phyloP scores from a whole-genome alignment of 2,797 vertebrate species.

The Lycodopsis pacificus region DNA sequence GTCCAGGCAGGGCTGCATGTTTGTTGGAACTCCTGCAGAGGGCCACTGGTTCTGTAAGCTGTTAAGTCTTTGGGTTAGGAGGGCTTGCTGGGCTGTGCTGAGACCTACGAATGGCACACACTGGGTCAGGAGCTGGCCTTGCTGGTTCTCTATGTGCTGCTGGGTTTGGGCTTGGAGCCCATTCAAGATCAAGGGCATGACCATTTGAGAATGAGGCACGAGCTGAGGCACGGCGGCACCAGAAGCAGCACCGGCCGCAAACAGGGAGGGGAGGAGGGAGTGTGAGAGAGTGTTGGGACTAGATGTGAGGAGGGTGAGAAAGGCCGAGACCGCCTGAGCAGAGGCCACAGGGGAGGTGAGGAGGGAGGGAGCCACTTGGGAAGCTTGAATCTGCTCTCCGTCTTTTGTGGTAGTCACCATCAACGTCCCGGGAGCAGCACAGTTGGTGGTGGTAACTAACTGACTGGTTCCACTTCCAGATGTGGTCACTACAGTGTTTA shows the following conservation, averaged over 20 bases:
- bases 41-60: slow-evolving; percentile 86
- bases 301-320: slow-evolving; percentile 87
- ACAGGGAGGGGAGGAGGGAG: slow-evolving; percentile 83
- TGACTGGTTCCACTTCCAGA: slow-evolving; percentile 72
- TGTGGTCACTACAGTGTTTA: slow-evolving; percentile 66
- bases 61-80: slow-evolving; percentile 86
- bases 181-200: slow-evolving; percentile 87
- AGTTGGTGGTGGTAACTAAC: slow-evolving; percentile 73
- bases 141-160: slow-evolving; percentile 81
- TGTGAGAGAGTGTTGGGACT: slow-evolving; percentile 81
- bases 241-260: slow-evolving; percentile 75
- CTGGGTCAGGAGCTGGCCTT: slow-evolving; percentile 84
- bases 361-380: slow-evolving; percentile 80
- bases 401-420: slow-evolving; percentile 80
- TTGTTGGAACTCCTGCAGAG: slow-evolving; percentile 69
- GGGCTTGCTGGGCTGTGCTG: slow-evolving; percentile 85
- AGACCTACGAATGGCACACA: slow-evolving; percentile 86
- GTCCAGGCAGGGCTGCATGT: slow-evolving; percentile 63
- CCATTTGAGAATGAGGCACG: slow-evolving; percentile 86
- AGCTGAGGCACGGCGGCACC: slow-evolving; percentile 80
- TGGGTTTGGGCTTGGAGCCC: slow-evolving; percentile 83
- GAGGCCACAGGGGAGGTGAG: slow-evolving; percentile 86
- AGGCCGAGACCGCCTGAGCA: slow-evolving; percentile 86
- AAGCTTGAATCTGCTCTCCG: slow-evolving; percentile 79
- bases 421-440: slow-evolving; percentile 75